Conservation (phyloP, 2,888 invertebrate species). For the Sphaerophoria taeniata region DNA sequence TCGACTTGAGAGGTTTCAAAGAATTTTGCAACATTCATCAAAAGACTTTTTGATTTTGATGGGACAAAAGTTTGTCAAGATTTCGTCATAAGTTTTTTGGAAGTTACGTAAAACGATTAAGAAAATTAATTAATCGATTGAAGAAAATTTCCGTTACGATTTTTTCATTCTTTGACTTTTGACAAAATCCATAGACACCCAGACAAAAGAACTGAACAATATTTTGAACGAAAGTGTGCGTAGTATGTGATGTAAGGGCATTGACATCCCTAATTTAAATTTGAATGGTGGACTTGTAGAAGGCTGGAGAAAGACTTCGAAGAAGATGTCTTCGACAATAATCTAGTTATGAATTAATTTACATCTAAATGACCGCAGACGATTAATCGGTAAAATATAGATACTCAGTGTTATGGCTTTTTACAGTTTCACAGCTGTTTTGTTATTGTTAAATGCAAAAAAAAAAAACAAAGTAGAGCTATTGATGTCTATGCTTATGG, state of each 20-base stretch:
- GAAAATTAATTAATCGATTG: conserved; percentile 25
- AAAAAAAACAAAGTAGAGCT: not conserved
- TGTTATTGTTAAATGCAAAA: not conserved
- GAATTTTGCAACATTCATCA: not conserved
- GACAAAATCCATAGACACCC: not conserved
- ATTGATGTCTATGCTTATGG: not conserved
- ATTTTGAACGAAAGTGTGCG: conserved; percentile 47
- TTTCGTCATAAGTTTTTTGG: not conserved
- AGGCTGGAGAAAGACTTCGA: not conserved
- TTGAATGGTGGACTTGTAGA: not conserved
- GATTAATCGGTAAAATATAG: not conserved
- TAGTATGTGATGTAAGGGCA: conserved; percentile 38
- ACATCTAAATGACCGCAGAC: not conserved
- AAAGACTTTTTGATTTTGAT: conserved; percentile 2
- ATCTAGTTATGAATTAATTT: conserved; percentile 18
- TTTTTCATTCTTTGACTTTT: not conserved
- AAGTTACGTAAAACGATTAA: conserved; percentile 26
- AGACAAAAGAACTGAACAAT: conserved; percentile 24
- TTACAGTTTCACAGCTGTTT: conserved; percentile 13
- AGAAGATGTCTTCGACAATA: not conserved
- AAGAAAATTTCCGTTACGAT: conserved; percentile 3
- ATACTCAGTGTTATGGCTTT: conserved; percentile 12
- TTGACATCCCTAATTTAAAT: conserved; percentile 37
- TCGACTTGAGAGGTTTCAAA: not conserved
- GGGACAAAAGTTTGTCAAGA: not conserved